These are phyloP conservation scores for Drosophila kurseongensis DNA, from an alignment of 1,140 invertebrate genomes.

Conservation along the genomic window DNA sequence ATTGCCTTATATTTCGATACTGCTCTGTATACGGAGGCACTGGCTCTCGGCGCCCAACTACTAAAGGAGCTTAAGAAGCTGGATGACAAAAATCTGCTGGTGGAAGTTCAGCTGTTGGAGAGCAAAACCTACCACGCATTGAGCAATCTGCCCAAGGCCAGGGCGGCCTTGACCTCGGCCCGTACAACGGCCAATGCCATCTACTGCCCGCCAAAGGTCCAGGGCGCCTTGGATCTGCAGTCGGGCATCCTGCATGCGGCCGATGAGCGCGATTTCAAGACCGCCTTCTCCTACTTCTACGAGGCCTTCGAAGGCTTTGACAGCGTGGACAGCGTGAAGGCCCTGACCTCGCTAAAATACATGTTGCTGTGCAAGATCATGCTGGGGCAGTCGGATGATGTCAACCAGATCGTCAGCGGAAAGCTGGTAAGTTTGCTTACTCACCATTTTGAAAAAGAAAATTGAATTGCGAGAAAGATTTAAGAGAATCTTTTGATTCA, in stretches of 20 bases:
- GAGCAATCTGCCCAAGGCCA: slow-evolving; percentile 97
- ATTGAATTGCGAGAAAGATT: too few relatives aligned
- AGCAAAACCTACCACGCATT: slow-evolving; percentile 99
- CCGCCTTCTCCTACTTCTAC: slow-evolving; percentile 99
- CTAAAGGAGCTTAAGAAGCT: slow-evolving; percentile 98
- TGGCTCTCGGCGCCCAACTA: slow-evolving; percentile 92
- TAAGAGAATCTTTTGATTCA: too few relatives aligned
- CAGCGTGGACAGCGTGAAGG: slow-evolving; percentile 96
- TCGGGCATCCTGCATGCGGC: slow-evolving; percentile 99
- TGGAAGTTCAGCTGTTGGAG: slow-evolving; percentile 98
- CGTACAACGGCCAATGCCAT: slow-evolving; percentile 99
- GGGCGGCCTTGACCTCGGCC: slow-evolving; percentile 98
- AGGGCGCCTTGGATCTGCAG: slow-evolving; percentile 98
- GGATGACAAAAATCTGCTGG: slow-evolving; percentile 99
- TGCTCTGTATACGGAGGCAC: slow-evolving; percentile 94
- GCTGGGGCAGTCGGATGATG: slow-evolving; percentile 98
- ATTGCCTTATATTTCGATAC: slow-evolving; percentile 98
- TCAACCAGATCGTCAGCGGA: slow-evolving; percentile 96
- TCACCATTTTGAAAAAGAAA: too few relatives aligned
- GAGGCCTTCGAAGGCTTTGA: slow-evolving; percentile 99
- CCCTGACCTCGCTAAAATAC: slow-evolving; percentile 97
- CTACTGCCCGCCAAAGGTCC: slow-evolving; percentile 99
- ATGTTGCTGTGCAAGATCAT: slow-evolving; percentile 99
- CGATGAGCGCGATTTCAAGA: slow-evolving; percentile 99
- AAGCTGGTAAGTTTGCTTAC: slow-evolving; percentile 88